Evolutionary conservation across 2,888 invertebrate species (phyloP).

Genomic region (Druceiella hillmani): DNA sequence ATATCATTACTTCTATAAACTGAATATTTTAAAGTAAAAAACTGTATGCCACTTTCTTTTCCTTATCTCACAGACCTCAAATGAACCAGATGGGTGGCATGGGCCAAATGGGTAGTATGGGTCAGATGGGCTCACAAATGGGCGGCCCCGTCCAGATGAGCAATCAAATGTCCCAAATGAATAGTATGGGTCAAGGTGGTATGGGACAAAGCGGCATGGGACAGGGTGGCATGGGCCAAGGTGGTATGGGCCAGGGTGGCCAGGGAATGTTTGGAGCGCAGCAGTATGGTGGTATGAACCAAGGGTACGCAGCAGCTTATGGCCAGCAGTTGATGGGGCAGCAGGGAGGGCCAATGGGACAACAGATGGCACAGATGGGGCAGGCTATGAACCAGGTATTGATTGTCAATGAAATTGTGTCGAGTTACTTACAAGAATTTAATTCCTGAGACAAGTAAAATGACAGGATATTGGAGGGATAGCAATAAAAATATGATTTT

Average conservation of each 20-base stretch:
- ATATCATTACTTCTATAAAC: constrained; percentile 11
- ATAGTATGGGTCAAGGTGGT: constrained; percentile 13
- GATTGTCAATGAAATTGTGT: constrained; percentile 23
- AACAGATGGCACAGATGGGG: constrained; percentile 35
- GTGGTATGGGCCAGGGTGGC: constrained; percentile 46
- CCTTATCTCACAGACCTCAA: constrained; percentile 33
- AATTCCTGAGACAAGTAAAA: too few species aligned
- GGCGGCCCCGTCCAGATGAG: constrained; percentile 30
- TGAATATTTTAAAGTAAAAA: too few species aligned
- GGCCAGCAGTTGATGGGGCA: constrained; percentile 50
- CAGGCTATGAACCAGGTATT: constrained; percentile 49
- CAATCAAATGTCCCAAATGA: constrained; percentile 15
- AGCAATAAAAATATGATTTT: too few species aligned
- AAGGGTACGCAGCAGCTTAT: constrained; percentile 37
- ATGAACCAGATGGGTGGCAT: constrained; percentile 46
- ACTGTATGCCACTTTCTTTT: too few species aligned
- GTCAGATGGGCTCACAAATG: constrained; percentile 33
- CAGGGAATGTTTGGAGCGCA: constrained; percentile 55
- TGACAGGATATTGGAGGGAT: too few species aligned
- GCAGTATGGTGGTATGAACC: constrained; percentile 60
- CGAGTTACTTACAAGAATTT: too few species aligned
- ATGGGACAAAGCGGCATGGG: constrained; percentile 36
- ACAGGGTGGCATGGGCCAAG: constrained; percentile 36
- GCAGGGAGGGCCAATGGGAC: constrained; percentile 31
- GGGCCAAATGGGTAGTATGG: constrained; percentile 46